Base-by-base conservation (phyloP, 2,113 vertebrate species). In the Mesocricetus auratus region DNA sequence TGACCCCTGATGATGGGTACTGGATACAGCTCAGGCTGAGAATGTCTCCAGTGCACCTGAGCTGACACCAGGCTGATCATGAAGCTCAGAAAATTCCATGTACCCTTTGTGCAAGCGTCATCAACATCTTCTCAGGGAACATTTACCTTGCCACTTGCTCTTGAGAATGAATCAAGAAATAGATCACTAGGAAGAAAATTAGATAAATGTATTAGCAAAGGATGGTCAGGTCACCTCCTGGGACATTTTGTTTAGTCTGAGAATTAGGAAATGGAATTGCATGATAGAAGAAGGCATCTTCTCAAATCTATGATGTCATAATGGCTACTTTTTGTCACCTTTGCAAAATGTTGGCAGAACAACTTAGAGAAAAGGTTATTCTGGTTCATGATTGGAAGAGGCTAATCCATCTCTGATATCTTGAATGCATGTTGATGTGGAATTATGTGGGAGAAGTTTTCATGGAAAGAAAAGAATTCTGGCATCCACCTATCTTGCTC, bases 141-240 rank as follows among this genome's bases (percentile, higher is more conserved):
- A 73, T 79, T 62, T 69, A 13, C 82, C 73, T 3, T 42, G 3
- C 15, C 77, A 26, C 69, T 74, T 3, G 2, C 36, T 45, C 19
- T 94, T 94, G 68, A 15, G 0, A 36, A 90, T 39, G 17, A 97
- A 56, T 79, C 90, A 69, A 91, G 81, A 86, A 17, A 93, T 68
- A 39, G 66, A 39, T 45, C 31, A 42, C 45, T 42, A 60, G 82
- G 29, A 36, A 71, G 64, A 94, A 95, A 74, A 91, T 58, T 58
- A 69, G 7, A 69, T 58, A 22, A 82, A n/a, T 17, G 64, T 0
- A 58, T 13, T 69, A 86, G 68, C 42, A 73, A 91, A 86, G 47
- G 56, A 29, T 13, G 77, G 53, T 15, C 5, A 73, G 26, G 74
- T 21, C 15, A 77, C 56, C 89, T 82, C 39, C 89, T 29, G 6